phyloP scores from a whole-genome alignment of 2,888 invertebrate species.

The Heteromurus nitidus region DNA sequence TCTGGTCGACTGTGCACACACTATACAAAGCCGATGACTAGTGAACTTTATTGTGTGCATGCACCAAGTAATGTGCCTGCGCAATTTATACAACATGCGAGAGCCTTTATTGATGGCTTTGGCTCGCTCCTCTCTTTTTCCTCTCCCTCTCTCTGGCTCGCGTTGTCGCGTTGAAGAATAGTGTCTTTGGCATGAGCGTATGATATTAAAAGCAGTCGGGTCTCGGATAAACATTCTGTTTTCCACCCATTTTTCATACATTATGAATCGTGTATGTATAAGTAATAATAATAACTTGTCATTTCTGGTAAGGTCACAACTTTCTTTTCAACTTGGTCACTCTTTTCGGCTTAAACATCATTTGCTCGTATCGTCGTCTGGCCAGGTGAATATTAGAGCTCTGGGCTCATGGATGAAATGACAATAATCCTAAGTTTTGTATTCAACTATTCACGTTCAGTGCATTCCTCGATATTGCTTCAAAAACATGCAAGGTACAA shows the following conservation, averaged over 20 bases:
- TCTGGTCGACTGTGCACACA: not conserved
- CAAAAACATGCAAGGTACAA: no score
- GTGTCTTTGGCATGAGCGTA: constrained; percentile 47
- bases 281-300: constrained; percentile 37
- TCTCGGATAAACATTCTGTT: constrained; percentile 40
- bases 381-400: constrained; percentile 13
- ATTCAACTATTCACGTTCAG: no score
- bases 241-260: constrained; percentile 7
- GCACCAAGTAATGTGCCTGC: constrained; percentile 43
- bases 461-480: no score
- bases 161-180: constrained; percentile 40
- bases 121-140: constrained; percentile 14
- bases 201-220: constrained; percentile 46
- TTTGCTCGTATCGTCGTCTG: not conserved
- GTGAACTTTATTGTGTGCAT: constrained; percentile 55
- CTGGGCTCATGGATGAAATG: no score
- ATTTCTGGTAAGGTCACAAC: constrained; percentile 31
- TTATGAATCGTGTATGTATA: constrained; percentile 12
- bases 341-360: not conserved
- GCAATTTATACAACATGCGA: not conserved
- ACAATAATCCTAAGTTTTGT: no score
- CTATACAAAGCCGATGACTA: constrained; percentile 40
- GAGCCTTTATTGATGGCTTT: no score
- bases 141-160: not conserved
- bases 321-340: constrained; percentile 4